These are phyloP conservation scores for Monochamus saltuarius DNA, from an alignment of 1,140 invertebrate genomes.

Conservation along the genomic window DNA sequence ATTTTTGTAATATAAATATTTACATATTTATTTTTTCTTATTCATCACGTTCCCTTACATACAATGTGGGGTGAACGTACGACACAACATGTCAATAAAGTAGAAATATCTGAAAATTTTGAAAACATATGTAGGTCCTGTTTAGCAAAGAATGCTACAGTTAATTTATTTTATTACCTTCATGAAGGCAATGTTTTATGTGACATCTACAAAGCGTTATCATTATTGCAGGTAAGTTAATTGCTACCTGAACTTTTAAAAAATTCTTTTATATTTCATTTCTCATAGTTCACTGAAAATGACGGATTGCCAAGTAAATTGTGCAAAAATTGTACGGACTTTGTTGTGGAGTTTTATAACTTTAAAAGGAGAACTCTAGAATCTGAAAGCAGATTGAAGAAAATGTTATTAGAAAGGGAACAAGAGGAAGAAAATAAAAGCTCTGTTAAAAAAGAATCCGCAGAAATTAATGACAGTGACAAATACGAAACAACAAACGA, in stretches of 20 bases:
- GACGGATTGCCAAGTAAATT: constrained; percentile 8
- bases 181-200: constrained; percentile 4
- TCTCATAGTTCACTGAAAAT: background rate
- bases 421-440: background rate
- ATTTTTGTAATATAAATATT: no score
- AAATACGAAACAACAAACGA: background rate
- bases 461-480: background rate
- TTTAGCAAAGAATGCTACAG: background rate
- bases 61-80: no score
- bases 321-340: constrained; percentile 6
- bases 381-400: constrained; percentile 4
- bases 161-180: constrained; percentile 7
- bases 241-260: background rate
- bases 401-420: background rate
- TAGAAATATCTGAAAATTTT: background rate
- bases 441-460: background rate
- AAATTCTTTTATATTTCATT: background rate
- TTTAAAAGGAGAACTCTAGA: constrained; percentile 9
- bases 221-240: constrained; percentile 13
- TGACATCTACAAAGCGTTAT: constrained; percentile 6
- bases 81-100: no score
- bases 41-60: no score
- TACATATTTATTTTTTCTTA: no score
- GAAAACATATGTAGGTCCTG: constrained; percentile 2
- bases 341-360: constrained; percentile 8